Base-by-base conservation (phyloP, 2,113 vertebrate species). In the Zosterops borbonicus region DNA sequence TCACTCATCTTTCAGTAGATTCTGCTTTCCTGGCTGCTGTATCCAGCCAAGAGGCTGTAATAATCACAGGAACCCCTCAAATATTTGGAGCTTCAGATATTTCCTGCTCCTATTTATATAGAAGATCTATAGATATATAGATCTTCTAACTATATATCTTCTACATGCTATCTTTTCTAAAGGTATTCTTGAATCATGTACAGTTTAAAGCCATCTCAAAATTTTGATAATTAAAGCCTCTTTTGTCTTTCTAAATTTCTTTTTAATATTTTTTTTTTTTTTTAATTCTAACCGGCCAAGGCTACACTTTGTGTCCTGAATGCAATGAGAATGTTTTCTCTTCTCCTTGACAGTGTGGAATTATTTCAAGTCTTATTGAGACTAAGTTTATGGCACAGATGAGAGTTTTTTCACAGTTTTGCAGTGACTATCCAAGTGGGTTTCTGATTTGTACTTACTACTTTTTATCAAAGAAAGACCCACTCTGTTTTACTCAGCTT, bases 371-470 rank as follows among this genome's bases (percentile, higher is more conserved):
- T 44, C 27, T 73, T 6, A 2, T 44, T 92, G 76, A 89, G 56
- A 67, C 33, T 78, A 80, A 83, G 69, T 90, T 93, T 87, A 83
- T 75, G 49, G 47, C 76, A 64, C 35, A 93, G 76, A 52, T 49
- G 47, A 94, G 77, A 90, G 44, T 5, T 29, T 89, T 95, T 83
- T 92, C 44, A 71, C 69, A 71, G 35, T 90, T 96, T 89, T 67
- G n/a, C 39, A 46, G 50, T 33, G 47, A 62, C 58, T 83, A 15
- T 80, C 29, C 41, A 83, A 83, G 35, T 41, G 65, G 10, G 5
- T 90, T 89, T 90, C 77, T 87, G 68, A 74, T 95, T 94, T 87
- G 29, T 75, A 60, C 47, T 83, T 68, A 52, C 39, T 68, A 42
- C 2, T 4, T 77, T 77, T 89, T 89, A 78, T 71, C 68, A 89